Conservation (phyloP, 2,888 invertebrate species). For the Himalopsyche anomala region DNA sequence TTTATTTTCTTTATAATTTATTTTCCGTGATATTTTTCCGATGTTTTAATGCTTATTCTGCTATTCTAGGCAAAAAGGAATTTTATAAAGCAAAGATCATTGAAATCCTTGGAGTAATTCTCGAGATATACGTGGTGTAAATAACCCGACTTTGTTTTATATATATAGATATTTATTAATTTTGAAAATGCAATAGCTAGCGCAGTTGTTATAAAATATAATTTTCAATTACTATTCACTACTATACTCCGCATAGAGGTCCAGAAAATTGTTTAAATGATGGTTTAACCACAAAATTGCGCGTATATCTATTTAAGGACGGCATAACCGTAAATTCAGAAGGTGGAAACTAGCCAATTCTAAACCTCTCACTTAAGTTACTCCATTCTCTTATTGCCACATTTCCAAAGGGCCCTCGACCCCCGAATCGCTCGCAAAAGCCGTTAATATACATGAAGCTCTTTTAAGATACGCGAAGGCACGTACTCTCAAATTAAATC, state of each 20-base stretch:
- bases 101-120: too few species aligned
- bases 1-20: too few species aligned
- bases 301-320: neutral
- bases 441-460: constrained; percentile 10
- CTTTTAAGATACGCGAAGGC: constrained; percentile 31
- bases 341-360: constrained; percentile 16
- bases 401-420: constrained; percentile 13
- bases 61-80: too few species aligned
- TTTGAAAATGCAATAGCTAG: too few species aligned
- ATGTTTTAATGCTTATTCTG: too few species aligned
- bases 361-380: constrained; percentile 19
- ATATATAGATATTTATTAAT: too few species aligned
- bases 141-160: too few species aligned
- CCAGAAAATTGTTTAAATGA: constrained; percentile 2
- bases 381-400: constrained; percentile 8
- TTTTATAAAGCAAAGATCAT: too few species aligned
- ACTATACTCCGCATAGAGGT: neutral
- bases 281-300: constrained; percentile 13
- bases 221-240: constrained; percentile 1
- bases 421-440: neutral
- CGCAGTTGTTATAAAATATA: neutral
- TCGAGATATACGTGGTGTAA: too few species aligned
- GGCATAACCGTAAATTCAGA: constrained; percentile 11
- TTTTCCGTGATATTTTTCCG: too few species aligned
- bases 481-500: constrained; percentile 20